These are phyloP conservation scores for Ganaspis brasiliensis DNA, from an alignment of 2,888 invertebrate genomes.

Conservation along the genomic window DNA sequence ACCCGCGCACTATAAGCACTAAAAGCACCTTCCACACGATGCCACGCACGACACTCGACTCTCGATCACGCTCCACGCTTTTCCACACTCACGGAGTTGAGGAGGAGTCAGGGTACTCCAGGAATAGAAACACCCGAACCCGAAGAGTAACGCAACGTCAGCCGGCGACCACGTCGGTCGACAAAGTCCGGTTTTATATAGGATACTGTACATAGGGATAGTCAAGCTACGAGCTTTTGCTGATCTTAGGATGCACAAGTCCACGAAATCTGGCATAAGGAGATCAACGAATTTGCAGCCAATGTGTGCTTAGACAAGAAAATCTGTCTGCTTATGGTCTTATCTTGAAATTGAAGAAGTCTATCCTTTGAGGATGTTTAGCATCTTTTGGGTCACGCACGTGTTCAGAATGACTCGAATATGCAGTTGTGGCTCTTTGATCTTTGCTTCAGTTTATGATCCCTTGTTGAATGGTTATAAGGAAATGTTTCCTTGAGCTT, in stretches of 20 bases:
- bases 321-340: slow-evolving; percentile 24
- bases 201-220: slow-evolving; percentile 45
- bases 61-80: slow-evolving; percentile 68
- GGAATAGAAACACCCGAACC: slow-evolving; percentile 78
- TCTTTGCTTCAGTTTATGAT: background rate
- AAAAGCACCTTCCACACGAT: slow-evolving; percentile 66
- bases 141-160: slow-evolving; percentile 67
- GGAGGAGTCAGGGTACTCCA: slow-evolving; percentile 78
- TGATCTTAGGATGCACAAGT: slow-evolving; percentile 34
- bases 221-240: background rate
- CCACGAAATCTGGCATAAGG: slow-evolving; percentile 7
- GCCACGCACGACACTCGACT: slow-evolving; percentile 71
- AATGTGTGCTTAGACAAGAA: background rate
- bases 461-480: background rate
- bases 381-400: slow-evolving; percentile 4
- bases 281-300: slow-evolving; percentile 13
- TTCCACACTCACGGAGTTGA: slow-evolving; percentile 72
- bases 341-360: slow-evolving; percentile 11
- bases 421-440: background rate
- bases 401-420: background rate
- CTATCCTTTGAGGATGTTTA: background rate
- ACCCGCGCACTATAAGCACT: slow-evolving; percentile 63
- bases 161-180: slow-evolving; percentile 59
- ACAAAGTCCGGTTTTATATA: slow-evolving; percentile 61
- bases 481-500: no score